Evolutionary conservation across 2,888 invertebrate species (phyloP), one percentile per base, ranked within the genome.

Genomic region (Tenodera sinensis): DNA sequence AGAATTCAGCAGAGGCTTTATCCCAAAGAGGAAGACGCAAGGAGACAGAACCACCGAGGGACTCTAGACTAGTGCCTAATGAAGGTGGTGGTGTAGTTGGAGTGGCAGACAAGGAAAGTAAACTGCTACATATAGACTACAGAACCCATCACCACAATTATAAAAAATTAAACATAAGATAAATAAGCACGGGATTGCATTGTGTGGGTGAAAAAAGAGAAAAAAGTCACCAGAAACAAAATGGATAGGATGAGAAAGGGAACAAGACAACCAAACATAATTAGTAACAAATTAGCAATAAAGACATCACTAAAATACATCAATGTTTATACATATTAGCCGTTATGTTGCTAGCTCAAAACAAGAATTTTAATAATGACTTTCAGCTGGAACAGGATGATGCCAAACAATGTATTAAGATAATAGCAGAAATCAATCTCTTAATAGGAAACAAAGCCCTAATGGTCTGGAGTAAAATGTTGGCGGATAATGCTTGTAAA

Each of bases 1-100:
- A 96, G 92, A 96, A 96, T 92, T 96, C 96, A 0, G 96, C 96
- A 20, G 95, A 96, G n/a, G 96, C 96, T 92, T 96, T 96, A 92
- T 96, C 96, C 95, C 96, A 96, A 27, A 96, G 93, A 2, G 96
- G 96, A 85, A 96, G 93, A 90, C 95, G 94, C 89, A 95, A 93
- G 89, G 92, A 81, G 71, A 4, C 12, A 7, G 93, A 93, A 4
- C 93, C 93, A 20, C 93, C 93, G n/a, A 94, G 92, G 7, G 94
- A 94, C 89, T 94, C 94, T 89, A 94, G 93, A 86, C 93, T 93
- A 83, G 94, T 93, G 42, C 93, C 93, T 20, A 93, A 93, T 15
- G 93, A 93, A 28, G 94, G 91, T 91, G 85, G 85, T 47, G 47
- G 85, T 34, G 85, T 85, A 15, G 85, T 47, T 42, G 85, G 85